These are phyloP conservation scores for Torymus texanus DNA, from an alignment of 2,888 invertebrate genomes.

Conservation along the genomic window DNA sequence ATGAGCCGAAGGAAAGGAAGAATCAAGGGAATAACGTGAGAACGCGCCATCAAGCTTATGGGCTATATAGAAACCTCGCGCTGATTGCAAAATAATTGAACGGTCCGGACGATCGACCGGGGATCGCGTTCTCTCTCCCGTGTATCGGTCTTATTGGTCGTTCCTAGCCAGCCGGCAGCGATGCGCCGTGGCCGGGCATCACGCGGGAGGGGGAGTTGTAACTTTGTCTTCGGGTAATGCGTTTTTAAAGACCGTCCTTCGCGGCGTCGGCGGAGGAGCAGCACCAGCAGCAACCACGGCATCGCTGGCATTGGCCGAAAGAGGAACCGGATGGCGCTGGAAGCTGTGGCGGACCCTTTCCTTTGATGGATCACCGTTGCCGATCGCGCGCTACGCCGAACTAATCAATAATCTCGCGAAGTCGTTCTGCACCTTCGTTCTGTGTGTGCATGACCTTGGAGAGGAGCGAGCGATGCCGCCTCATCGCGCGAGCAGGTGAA, in stretches of 20 bases:
- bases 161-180: conserved; percentile 29
- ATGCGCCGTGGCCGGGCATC: neutral
- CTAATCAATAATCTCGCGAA: conserved; percentile 72
- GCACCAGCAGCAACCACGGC: conserved; percentile 16
- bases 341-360: conserved; percentile 59
- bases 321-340: conserved; percentile 59
- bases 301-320: conserved; percentile 51
- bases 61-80: conserved; percentile 54
- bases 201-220: conserved; percentile 33
- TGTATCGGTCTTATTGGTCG: conserved; percentile 73
- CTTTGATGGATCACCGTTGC: conserved; percentile 74
- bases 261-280: conserved; percentile 60
- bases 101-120: conserved; percentile 70
- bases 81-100: conserved; percentile 75
- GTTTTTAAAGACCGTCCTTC: conserved; percentile 75
- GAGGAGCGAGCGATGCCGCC: neutral
- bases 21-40: conserved; percentile 57
- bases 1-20: neutral
- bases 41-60: conserved; percentile 45
- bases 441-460: neutral
- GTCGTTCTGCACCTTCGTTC: neutral
- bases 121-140: conserved; percentile 54
- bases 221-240: conserved; percentile 69
- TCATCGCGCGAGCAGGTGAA: neutral
- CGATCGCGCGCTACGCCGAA: conserved; percentile 71